These are phyloP conservation scores for Anticlea derivata DNA, from an alignment of 2,888 invertebrate species.

Conservation along the genomic window DNA sequence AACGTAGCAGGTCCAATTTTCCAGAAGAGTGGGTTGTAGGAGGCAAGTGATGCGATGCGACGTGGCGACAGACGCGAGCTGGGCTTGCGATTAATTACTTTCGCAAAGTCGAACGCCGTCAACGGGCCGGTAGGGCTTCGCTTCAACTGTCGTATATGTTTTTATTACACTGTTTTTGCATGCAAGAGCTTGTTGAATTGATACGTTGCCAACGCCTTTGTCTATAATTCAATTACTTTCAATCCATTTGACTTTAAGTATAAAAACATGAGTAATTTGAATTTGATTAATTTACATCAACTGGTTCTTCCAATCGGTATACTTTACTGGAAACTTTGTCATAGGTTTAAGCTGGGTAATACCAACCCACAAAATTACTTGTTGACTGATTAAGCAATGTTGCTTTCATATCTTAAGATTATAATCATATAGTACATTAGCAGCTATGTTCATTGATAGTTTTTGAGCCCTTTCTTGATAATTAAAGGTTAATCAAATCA, in stretches of 20 bases:
- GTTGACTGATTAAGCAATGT: too few species aligned
- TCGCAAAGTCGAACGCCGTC: conserved; percentile 63
- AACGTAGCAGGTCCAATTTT: conserved; percentile 72
- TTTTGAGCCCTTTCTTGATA: too few species aligned
- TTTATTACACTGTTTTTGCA: conserved; percentile 63
- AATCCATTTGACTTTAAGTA: background rate
- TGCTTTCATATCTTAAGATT: too few species aligned
- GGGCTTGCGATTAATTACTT: conserved; percentile 74
- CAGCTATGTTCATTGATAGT: too few species aligned
- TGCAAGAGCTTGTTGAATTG: conserved; percentile 45
- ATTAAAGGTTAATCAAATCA: too few species aligned
- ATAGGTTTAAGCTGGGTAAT: too few species aligned
- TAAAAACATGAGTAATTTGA: too few species aligned
- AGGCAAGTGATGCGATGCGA: conserved; percentile 71
- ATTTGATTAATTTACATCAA: too few species aligned
- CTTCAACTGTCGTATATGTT: conserved; percentile 63
- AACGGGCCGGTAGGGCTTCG: conserved; percentile 62
- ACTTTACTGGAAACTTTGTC: too few species aligned
- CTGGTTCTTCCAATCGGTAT: too few species aligned
- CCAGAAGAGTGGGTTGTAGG: conserved; percentile 63
- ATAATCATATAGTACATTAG: background rate
- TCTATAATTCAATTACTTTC: conserved; percentile 9
- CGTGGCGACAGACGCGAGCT: conserved; percentile 68
- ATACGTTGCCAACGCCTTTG: conserved; percentile 37
- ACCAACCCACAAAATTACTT: too few species aligned